phyloP scores from a whole-genome alignment of 2,888 invertebrate genomes.

The Agrochola lychnidis region DNA sequence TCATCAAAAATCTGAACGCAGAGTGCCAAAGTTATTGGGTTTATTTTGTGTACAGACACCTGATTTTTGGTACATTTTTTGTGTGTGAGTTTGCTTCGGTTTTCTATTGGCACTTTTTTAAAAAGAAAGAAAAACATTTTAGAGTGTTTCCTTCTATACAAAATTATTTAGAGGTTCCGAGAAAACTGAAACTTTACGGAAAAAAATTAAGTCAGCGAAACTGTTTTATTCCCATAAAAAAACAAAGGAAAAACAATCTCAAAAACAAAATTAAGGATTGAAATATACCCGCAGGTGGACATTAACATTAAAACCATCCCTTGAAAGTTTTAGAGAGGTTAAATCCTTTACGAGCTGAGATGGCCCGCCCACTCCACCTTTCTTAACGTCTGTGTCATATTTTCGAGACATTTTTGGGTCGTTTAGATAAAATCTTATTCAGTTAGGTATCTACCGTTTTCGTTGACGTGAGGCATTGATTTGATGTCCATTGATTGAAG shows the following conservation, averaged over 20 bases:
- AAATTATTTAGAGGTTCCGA: background rate
- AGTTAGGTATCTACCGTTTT: slow-evolving; percentile 5
- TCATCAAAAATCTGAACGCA: background rate
- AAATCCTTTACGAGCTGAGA: slow-evolving; percentile 18
- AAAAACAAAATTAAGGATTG: slow-evolving; percentile 24
- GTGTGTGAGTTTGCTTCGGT: background rate
- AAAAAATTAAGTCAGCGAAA: background rate
- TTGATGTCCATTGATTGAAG: background rate
- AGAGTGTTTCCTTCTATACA: background rate
- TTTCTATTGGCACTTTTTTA: background rate
- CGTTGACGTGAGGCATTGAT: background rate
- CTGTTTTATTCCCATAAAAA: background rate
- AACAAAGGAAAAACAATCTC: background rate
- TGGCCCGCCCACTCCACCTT: slow-evolving; percentile 20
- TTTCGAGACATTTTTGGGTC: slow-evolving; percentile 33
- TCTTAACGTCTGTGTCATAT: slow-evolving; percentile 21
- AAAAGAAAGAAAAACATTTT: background rate
- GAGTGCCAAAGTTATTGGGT: background rate
- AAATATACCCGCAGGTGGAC: slow-evolving; percentile 24
- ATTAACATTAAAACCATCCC: slow-evolving; percentile 33
- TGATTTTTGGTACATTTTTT: background rate
- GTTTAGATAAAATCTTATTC: slow-evolving; percentile 12
- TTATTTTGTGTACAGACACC: background rate
- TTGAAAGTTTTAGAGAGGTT: slow-evolving; percentile 47
- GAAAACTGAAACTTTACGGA: background rate